Base-by-base conservation (phyloP, 2,113 vertebrate genomes). In the Spermophilus dauricus region DNA sequence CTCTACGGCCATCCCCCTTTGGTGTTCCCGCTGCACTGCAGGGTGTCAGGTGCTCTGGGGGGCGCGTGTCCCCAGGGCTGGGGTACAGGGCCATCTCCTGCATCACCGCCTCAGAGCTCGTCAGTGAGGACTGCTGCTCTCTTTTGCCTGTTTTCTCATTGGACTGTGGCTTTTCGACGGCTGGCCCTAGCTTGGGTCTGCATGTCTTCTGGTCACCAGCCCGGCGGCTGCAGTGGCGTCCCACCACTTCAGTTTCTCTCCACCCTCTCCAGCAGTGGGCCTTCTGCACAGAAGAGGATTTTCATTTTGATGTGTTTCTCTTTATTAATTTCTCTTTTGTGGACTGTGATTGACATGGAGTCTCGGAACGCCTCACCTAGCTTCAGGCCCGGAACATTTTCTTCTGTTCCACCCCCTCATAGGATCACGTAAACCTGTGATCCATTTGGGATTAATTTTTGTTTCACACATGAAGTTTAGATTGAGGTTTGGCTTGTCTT, bases 221-320 rank as follows among this genome's bases (percentile, higher is more conserved):
- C 30, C 32, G 2, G 30, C 3, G 56, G 30, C n/a, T 28, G 11
- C 2, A 2, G 30, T 8, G 8, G 1, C 8, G 18, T 73, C 10
- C 77, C 37, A 11, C 24, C n/a, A 6, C 1, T 3, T n/a, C 28
- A 22, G 4, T 39, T 51, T 11, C 18, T 37, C 37, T 73, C 28
- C 63, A 9, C 13, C 39, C 65, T 73, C 63, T 75, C 11, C 18
- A 4, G 8, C 0, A 37, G 61, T 8, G 56, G 18, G 67, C 14
- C 37, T 37, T 78, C 8, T n/a, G 32, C 81, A 73, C 69, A 67
- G 16, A 67, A 37, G 3, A 65, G 5, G 18, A 8, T 58, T 87
- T 9, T 72, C 24, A 7, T 42, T 56, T 34, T 24, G 24, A 12
- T 51, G 9, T 22, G 34, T 45, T 73, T 67, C 18, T 22, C 2